Evolutionary conservation across 2,113 vertebrate species (phyloP).

Genomic region (Neogale vison): DNA sequence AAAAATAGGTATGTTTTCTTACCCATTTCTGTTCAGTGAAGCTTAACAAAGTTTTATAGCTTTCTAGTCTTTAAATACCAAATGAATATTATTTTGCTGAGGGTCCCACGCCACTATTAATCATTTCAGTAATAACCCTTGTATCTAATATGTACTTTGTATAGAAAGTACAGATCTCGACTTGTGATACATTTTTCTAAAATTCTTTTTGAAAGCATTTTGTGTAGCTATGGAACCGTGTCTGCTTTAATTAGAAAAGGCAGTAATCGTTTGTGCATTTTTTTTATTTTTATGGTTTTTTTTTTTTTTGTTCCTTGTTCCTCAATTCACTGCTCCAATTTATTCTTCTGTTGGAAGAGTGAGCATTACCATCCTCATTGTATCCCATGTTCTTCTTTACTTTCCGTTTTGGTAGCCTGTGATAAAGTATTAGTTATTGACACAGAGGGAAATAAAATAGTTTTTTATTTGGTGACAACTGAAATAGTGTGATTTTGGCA

Average conservation of each 20-base stretch:
- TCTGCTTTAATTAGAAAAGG: constrained; percentile 39
- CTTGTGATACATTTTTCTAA: constrained; percentile 1
- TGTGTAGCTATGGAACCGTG: background rate
- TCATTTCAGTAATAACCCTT: background rate
- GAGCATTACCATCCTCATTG: background rate
- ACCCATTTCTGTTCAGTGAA: background rate
- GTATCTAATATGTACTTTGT: background rate
- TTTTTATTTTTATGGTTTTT: no score
- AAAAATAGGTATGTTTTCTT: background rate
- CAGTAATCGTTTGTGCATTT: background rate
- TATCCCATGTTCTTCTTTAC: background rate
- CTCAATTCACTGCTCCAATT: background rate
- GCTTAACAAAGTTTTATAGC: background rate
- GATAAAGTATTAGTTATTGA: constrained; percentile 38
- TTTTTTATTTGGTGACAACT: constrained; percentile 39
- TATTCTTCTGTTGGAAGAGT: background rate
- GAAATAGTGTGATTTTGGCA: background rate
- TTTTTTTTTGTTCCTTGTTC: background rate
- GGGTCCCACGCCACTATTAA: background rate
- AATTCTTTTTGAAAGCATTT: constrained; percentile 25
- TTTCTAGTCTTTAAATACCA: background rate
- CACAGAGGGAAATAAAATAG: background rate
- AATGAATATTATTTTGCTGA: background rate
- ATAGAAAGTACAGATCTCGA: constrained; percentile 31
- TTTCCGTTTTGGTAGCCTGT: constrained; percentile 24